A percentile compares a stretch with the other conserved stretches of the same genome.
These are phyloP conservation scores for Hucho hucho DNA, from an alignment of 2,113 vertebrate species.

Conservation along the genomic window DNA sequence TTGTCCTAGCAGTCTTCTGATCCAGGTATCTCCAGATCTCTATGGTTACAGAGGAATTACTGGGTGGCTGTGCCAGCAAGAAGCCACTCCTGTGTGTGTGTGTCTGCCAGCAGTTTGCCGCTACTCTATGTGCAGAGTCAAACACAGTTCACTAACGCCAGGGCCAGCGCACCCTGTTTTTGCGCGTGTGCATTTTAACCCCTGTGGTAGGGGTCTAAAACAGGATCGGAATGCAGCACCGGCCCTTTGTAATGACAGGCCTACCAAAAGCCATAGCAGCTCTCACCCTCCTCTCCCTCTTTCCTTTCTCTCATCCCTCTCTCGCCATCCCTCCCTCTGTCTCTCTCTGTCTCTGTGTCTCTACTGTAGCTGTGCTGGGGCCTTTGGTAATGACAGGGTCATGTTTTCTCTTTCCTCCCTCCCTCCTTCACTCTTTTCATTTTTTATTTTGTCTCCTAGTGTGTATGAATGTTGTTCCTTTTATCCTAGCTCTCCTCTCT, in stretches of 20 bases:
- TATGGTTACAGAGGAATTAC: slow-evolving; percentile 46
- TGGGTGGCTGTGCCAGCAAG: slow-evolving; percentile 32
- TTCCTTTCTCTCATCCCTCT: slow-evolving; percentile 1
- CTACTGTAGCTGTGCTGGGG: background rate
- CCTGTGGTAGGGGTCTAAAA: slow-evolving; percentile 72
- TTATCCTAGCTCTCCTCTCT: slow-evolving; percentile 24
- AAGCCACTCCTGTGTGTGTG: slow-evolving; percentile 18
- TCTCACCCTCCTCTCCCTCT: slow-evolving; percentile 54
- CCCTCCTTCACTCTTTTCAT: slow-evolving; percentile 2
- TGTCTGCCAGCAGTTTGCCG: slow-evolving; percentile 21
- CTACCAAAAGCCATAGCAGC: slow-evolving; percentile 73
- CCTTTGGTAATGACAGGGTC: background rate
- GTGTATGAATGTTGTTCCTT: slow-evolving; percentile 40
- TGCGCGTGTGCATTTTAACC: slow-evolving; percentile 43
- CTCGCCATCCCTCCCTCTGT: background rate
- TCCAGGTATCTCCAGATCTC: slow-evolving; percentile 42
- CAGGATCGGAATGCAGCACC: slow-evolving; percentile 71
- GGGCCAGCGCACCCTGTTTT: slow-evolving; percentile 36
- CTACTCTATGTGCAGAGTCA: slow-evolving; percentile 48
- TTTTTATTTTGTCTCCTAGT: slow-evolving; percentile 53
- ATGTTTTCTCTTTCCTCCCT: background rate
- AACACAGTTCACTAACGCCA: slow-evolving; percentile 51
- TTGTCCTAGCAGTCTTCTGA: background rate
- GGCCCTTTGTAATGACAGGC: slow-evolving; percentile 77
- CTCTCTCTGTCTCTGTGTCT: background rate